A percentile compares a stretch with the other conserved stretches of the same genome.
Evolutionary conservation across 2,113 vertebrate species (phyloP).

Genomic region (Perca schrenkii): DNA sequence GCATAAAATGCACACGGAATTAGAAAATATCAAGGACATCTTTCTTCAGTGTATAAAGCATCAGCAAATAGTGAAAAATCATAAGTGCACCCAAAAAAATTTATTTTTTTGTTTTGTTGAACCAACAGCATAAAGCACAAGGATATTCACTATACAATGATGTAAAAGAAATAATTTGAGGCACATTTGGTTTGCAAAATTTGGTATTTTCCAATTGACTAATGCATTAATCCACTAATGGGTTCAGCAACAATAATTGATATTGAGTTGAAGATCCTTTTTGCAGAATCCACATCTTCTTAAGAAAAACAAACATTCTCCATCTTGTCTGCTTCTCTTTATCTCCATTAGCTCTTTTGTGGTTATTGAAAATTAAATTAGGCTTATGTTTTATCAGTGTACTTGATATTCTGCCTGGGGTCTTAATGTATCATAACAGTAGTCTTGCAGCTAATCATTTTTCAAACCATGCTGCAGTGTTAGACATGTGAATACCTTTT

Average conservation of each 20-base stretch:
- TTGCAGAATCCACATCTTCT: neutral
- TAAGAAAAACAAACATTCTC: neutral
- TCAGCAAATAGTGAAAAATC: too few relatives aligned
- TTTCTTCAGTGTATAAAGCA: neutral
- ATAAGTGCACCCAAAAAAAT: neutral
- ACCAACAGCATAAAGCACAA: neutral
- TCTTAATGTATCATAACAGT: neutral
- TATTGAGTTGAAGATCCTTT: neutral
- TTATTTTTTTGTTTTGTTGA: constrained; percentile 4
- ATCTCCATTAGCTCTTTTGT: neutral
- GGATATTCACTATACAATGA: neutral
- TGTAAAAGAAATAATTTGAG: neutral
- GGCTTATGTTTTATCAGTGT: neutral
- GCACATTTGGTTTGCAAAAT: neutral
- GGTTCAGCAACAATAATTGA: neutral
- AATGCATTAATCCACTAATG: neutral
- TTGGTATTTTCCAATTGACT: neutral
- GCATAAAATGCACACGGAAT: constrained; percentile 32
- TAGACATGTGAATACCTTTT: neutral
- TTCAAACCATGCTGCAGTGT: neutral
- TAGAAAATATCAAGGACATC: constrained; percentile 5
- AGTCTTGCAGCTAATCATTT: too few relatives aligned
- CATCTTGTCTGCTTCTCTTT: neutral
- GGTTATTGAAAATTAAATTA: neutral
- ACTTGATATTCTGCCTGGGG: neutral